Conservation (phyloP, 2,113 vertebrate genomes). For the Dasypus novemcinctus region DNA sequence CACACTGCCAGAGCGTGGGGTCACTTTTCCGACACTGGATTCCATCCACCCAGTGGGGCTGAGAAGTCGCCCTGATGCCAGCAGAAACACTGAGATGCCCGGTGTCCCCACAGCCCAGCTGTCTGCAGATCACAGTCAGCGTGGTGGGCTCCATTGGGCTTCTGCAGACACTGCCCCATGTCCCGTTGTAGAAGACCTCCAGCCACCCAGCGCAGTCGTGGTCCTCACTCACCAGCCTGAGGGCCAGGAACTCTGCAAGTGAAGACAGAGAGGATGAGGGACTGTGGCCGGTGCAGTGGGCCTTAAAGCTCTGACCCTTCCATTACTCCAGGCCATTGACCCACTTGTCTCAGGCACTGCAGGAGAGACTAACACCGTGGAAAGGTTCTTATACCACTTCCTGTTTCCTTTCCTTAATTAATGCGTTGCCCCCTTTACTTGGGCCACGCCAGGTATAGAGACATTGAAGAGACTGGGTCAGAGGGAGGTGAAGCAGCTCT, state of each 20-base stretch:
- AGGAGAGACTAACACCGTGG: too few species aligned
- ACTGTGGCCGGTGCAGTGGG: too few species aligned
- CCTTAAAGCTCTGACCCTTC: not conserved
- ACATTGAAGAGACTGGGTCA: not conserved
- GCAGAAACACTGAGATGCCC: accelerated
- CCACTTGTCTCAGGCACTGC: too few species aligned
- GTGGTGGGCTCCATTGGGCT: too few species aligned
- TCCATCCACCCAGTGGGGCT: not conserved
- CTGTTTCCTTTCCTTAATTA: not conserved
- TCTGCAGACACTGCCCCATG: too few species aligned
- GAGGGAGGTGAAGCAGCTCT: not conserved
- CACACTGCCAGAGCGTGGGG: slow-evolving; percentile 38
- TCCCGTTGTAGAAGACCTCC: slow-evolving; percentile 43
- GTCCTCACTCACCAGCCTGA: too few species aligned
- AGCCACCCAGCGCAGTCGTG: slow-evolving; percentile 20
- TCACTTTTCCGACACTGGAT: not conserved
- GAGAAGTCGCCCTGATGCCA: not conserved
- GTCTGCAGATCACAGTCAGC: too few species aligned
- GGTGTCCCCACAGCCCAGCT: not conserved
- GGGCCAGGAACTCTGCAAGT: slow-evolving; percentile 10
- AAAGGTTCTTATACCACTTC: not conserved
- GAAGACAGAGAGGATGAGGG: not conserved
- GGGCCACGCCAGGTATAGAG: too few species aligned
- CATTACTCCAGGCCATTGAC: too few species aligned
- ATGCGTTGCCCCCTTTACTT: not conserved